These are phyloP conservation scores for Sakesphorus luctuosus DNA, from an alignment of 2,113 vertebrate species.

Conservation along the genomic window DNA sequence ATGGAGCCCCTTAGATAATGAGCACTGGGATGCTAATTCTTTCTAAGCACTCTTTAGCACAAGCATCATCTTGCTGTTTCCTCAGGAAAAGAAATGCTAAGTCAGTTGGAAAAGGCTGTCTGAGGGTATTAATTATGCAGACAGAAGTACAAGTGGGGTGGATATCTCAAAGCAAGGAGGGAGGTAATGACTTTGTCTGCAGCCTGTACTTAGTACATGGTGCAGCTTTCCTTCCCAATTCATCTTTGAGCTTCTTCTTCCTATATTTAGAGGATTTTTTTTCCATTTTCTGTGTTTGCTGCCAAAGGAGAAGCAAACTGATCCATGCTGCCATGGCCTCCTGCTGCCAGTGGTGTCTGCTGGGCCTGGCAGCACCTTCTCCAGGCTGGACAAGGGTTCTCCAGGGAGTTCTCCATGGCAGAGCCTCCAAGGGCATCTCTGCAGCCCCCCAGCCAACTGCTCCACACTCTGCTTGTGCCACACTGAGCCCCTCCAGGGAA, in stretches of 20 bases:
- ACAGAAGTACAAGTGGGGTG: slow-evolving; percentile 31
- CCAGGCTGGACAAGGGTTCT: neutral
- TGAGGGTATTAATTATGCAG: slow-evolving; percentile 36
- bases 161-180: neutral
- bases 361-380: neutral
- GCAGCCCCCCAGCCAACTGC: neutral
- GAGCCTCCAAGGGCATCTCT: neutral
- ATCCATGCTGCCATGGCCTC: neutral
- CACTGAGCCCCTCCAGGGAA: neutral
- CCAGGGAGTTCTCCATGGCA: neutral
- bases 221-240: neutral
- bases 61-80: neutral
- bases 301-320: neutral
- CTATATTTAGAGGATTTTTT: neutral
- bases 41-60: neutral
- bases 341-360: neutral
- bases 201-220: neutral
- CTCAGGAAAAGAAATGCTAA: slow-evolving; percentile 18
- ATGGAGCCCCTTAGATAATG: neutral
- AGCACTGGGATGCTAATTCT: neutral
- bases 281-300: neutral
- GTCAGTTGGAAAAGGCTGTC: neutral
- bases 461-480: neutral
- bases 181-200: neutral
- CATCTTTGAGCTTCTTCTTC: neutral